These are phyloP conservation scores for Acinonyx jubatus DNA, from an alignment of 2,113 vertebrate genomes.

Conservation along the genomic window DNA sequence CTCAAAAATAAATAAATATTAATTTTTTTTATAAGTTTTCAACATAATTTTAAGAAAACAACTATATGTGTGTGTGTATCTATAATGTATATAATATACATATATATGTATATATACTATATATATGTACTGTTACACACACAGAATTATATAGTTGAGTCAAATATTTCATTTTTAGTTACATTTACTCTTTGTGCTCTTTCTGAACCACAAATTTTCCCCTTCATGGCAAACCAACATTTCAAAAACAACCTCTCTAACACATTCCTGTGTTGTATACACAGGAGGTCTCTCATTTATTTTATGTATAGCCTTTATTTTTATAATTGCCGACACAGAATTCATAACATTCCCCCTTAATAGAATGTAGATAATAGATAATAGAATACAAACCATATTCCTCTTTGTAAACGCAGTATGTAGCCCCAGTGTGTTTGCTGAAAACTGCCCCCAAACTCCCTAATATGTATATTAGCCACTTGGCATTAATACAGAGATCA, in stretches of 20 bases:
- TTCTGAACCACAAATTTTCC: not conserved
- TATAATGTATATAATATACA: too few relatives aligned
- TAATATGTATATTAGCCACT: not conserved
- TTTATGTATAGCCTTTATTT: not conserved
- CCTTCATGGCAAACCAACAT: not conserved
- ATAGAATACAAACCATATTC: not conserved
- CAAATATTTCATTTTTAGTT: not conserved
- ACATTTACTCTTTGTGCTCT: not conserved
- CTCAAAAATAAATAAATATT: too few relatives aligned
- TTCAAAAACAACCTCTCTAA: not conserved
- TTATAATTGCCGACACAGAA: not conserved
- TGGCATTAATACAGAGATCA: not conserved
- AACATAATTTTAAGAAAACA: too few relatives aligned
- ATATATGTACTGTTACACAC: too few relatives aligned
- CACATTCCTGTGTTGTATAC: not conserved
- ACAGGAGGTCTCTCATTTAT: not conserved
- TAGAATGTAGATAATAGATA: not conserved
- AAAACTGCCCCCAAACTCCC: not conserved
- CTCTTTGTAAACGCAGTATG: not conserved
- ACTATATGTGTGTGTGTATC: too few relatives aligned
- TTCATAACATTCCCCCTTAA: not conserved
- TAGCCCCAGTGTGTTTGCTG: not conserved
- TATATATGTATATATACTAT: too few relatives aligned
- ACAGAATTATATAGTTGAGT: not conserved
- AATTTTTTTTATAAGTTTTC: too few relatives aligned